phyloP scores from a whole-genome alignment of 1,140 invertebrate genomes.

The Caenorhabditis latens region DNA sequence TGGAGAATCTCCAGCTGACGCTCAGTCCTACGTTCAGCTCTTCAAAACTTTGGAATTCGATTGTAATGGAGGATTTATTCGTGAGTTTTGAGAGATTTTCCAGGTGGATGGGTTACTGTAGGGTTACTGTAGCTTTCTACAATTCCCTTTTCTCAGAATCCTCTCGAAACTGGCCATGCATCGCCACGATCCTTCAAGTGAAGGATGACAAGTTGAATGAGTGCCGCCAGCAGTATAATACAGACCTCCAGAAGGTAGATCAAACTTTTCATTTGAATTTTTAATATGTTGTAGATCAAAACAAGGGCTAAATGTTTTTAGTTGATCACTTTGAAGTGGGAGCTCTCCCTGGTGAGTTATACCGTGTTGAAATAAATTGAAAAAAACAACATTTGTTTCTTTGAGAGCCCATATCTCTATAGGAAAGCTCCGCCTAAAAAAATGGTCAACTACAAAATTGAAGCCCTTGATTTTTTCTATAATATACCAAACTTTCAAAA shows the following conservation, averaged over 20 bases:
- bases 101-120: not conserved
- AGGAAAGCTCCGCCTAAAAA: too few species aligned
- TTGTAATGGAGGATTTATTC: conserved; percentile 56
- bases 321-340: too few species aligned
- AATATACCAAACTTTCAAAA: not conserved
- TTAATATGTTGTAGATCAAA: not conserved
- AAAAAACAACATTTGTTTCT: not conserved
- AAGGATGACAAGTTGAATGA: not conserved
- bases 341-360: too few species aligned
- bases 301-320: not conserved
- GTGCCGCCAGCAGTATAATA: not conserved
- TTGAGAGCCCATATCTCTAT: too few species aligned
- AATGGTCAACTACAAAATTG: too few species aligned
- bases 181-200: conserved; percentile 10
- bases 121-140: not conserved
- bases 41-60: conserved; percentile 59
- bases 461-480: too few species aligned
- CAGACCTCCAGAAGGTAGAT: not conserved
- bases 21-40: conserved; percentile 32
- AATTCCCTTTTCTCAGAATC: conserved; percentile 46
- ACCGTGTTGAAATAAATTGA: too few species aligned
- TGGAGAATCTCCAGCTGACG: conserved; percentile 37
- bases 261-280: not conserved
- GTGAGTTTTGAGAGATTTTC: conserved; percentile 4
- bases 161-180: conserved; percentile 48